These are phyloP conservation scores for Halocynthia aurantium DNA, from an alignment of 23 tunicate species.

Conservation along the genomic window DNA sequence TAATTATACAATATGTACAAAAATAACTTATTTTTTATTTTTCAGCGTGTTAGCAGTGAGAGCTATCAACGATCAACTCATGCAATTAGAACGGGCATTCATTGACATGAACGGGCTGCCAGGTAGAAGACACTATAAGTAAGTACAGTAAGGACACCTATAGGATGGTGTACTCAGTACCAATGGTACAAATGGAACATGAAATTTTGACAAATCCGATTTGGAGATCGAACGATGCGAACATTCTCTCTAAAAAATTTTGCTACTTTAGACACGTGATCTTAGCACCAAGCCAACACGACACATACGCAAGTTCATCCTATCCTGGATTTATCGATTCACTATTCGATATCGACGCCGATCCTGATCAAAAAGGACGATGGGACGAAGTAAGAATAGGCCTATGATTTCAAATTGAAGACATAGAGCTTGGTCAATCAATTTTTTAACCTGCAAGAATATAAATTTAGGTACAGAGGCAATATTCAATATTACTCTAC, in stretches of 20 bases:
- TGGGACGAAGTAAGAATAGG: constrained; percentile 27
- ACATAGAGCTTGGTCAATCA: no score
- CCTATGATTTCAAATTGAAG: no score
- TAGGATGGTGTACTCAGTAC: no score
- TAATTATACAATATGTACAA: no score
- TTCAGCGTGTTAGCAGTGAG: constrained; percentile 30
- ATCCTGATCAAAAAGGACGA: constrained; percentile 16
- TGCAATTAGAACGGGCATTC: constrained; percentile 65
- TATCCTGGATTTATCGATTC: constrained; percentile 42
- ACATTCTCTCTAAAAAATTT: not conserved
- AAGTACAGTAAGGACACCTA: not conserved
- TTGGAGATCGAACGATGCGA: no score
- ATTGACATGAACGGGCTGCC: constrained; percentile 50
- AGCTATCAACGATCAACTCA: constrained; percentile 61
- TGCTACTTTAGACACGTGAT: constrained; percentile 18
- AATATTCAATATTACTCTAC: constrained; percentile 62
- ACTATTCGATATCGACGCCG: constrained; percentile 28
- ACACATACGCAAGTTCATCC: constrained; percentile 22
- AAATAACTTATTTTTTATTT: not conserved
- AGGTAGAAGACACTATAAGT: constrained; percentile 54
- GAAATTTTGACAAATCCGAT: no score
- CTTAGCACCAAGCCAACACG: constrained; percentile 28
- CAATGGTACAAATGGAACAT: no score
- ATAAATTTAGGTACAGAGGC: constrained; percentile 39
- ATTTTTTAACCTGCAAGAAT: no score